Evolutionary conservation across 1,140 invertebrate genomes (phyloP).

Genomic region (Drosophila mayri): DNA sequence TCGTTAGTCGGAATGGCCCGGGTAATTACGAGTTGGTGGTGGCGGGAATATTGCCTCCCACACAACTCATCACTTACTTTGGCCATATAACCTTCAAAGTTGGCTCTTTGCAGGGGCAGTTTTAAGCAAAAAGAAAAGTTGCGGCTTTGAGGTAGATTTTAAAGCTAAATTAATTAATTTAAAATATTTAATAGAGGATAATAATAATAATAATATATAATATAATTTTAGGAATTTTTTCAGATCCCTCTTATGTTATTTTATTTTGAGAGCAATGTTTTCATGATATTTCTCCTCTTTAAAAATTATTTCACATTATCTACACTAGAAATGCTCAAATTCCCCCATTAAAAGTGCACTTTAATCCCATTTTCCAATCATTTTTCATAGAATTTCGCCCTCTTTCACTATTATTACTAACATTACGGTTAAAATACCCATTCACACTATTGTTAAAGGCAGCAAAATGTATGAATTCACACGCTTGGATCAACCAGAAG

Average conservation of each 20-base stretch:
- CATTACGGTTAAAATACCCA: neutral
- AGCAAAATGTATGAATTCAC: conserved; percentile 4
- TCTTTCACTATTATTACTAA: neutral
- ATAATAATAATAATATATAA: accelerated
- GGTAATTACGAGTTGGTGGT: conserved; percentile 57
- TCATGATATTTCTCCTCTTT: too few relatives aligned
- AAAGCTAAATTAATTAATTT: neutral
- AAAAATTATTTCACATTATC: neutral
- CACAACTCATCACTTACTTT: conserved; percentile 25
- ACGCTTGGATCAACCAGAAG: conserved; percentile 13
- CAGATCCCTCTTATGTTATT: too few relatives aligned
- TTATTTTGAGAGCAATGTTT: neutral
- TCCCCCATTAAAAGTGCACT: too few relatives aligned
- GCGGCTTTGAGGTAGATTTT: neutral
- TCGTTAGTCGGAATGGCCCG: conserved; percentile 67
- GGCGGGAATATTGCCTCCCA: neutral
- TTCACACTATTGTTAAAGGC: conserved; percentile 1
- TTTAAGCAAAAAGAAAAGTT: neutral
- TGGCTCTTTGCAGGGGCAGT: neutral
- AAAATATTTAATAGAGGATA: neutral
- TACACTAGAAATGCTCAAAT: neutral
- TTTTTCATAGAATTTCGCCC: neutral
- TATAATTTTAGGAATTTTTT: neutral
- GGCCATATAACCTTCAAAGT: conserved; percentile 32
- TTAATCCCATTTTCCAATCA: neutral